These are phyloP conservation scores for Itoplectis maculator DNA, from an alignment of 2,888 invertebrate genomes.

Conservation along the genomic window DNA sequence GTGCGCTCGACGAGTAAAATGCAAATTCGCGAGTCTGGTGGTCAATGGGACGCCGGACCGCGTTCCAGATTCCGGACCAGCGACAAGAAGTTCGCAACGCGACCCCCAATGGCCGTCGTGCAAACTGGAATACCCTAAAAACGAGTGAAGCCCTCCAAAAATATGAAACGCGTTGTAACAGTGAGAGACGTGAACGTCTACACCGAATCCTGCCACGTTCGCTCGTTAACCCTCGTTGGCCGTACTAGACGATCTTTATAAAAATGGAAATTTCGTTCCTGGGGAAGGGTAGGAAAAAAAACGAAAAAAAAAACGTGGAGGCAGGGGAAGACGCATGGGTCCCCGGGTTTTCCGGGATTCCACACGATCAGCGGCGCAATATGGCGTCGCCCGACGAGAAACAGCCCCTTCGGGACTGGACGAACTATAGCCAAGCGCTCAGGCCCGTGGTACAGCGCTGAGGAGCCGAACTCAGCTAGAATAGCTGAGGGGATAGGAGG, in stretches of 20 bases:
- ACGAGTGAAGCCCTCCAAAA: constrained; percentile 10
- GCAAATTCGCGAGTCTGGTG: constrained; percentile 48
- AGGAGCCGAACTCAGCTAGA: constrained; percentile 61
- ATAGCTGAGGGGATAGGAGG: constrained; percentile 60
- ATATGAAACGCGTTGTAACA: constrained; percentile 34
- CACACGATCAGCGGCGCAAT: constrained; percentile 73
- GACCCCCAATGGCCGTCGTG: not conserved
- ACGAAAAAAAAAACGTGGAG: constrained; percentile 10
- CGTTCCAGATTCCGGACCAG: not conserved
- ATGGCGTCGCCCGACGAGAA: constrained; percentile 71
- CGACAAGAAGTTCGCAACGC: constrained; percentile 42
- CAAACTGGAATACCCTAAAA: constrained; percentile 7
- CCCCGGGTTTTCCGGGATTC: constrained; percentile 68
- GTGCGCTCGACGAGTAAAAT: constrained; percentile 53
- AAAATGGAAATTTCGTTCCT: constrained; percentile 69
- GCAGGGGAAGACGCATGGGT: constrained; percentile 65
- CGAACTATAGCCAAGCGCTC: constrained; percentile 38
- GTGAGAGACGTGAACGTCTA: constrained; percentile 18
- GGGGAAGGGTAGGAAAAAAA: not conserved
- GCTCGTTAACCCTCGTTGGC: constrained; percentile 66
- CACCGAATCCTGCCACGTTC: constrained; percentile 49
- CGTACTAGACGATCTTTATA: constrained; percentile 65
- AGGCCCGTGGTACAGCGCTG: constrained; percentile 54
- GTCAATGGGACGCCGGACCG: constrained; percentile 27
- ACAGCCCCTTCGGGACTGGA: constrained; percentile 74